Percentiles rank a stretch among this genome's conserved stretches.
Evolutionary conservation across 2,888 invertebrate species (phyloP).

Genomic region (Acanthococcus lagerstroemiae): DNA sequence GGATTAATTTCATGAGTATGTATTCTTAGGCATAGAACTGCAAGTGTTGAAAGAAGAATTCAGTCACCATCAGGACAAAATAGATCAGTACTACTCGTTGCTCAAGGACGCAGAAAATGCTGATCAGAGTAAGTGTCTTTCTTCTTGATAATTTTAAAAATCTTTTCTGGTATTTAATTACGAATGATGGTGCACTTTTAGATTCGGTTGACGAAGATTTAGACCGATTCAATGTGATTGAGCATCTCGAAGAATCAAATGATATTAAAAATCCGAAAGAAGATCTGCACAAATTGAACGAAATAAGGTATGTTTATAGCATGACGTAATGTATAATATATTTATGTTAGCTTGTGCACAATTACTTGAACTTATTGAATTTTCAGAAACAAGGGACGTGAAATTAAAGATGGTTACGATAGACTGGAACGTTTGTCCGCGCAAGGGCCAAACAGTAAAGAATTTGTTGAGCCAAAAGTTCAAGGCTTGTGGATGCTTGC

Average conservation of each 20-base stretch:
- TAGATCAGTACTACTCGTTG: slow-evolving; percentile 77
- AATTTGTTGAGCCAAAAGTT: slow-evolving; percentile 85
- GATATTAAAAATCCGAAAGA: background rate
- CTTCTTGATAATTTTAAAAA: too few species aligned
- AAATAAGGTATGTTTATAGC: slow-evolving; percentile 5
- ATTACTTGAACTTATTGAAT: too few species aligned
- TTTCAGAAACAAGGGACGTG: slow-evolving; percentile 58
- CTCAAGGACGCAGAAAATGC: slow-evolving; percentile 52
- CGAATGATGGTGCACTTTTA: slow-evolving; percentile 33
- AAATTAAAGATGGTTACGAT: slow-evolving; percentile 68
- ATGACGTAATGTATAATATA: too few species aligned
- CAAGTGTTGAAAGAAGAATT: slow-evolving; percentile 79
- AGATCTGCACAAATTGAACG: background rate
- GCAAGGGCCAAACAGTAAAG: slow-evolving; percentile 67
- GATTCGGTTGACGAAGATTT: slow-evolving; percentile 50
- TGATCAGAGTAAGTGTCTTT: slow-evolving; percentile 53
- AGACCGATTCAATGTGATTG: slow-evolving; percentile 60
- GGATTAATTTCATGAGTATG: background rate
- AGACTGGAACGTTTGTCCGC: slow-evolving; percentile 61
- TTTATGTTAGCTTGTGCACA: background rate
- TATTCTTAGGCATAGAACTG: slow-evolving; percentile 57
- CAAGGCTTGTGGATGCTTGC: slow-evolving; percentile 81
- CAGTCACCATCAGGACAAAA: slow-evolving; percentile 80
- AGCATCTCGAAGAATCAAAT: slow-evolving; percentile 44
- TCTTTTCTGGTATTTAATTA: too few species aligned